Conservation (phyloP, 2,797 vertebrate species). For the Microchirus variegatus region DNA sequence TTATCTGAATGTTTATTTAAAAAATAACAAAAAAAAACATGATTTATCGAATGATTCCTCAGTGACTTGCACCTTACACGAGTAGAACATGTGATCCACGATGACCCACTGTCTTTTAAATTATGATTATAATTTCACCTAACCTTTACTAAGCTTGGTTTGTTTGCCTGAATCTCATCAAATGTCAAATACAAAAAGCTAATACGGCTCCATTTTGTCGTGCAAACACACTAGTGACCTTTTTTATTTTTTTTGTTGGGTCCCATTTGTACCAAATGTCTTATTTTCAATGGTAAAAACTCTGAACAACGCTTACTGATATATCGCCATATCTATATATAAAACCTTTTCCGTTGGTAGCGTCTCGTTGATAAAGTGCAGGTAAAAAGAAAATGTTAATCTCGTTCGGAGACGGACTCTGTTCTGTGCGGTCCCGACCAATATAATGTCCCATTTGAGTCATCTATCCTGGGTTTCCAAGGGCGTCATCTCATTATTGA, state of each 20-base stretch:
- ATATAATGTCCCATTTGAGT: conserved; percentile 68
- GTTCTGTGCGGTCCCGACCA: conserved; percentile 52
- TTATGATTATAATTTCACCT: background rate
- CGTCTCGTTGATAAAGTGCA: conserved; percentile 15
- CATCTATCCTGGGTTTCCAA: conserved; percentile 74
- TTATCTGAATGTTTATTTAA: no score
- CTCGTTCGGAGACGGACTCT: conserved; percentile 32
- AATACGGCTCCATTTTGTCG: no score
- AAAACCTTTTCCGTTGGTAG: background rate
- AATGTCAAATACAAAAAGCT: background rate
- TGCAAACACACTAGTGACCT: background rate
- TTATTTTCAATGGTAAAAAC: background rate
- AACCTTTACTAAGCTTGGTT: background rate
- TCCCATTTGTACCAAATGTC: background rate
- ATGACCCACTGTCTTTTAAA: background rate
- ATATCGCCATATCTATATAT: background rate
- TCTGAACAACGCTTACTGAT: background rate
- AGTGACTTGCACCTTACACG: no score
- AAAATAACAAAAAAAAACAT: no score
- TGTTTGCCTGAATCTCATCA: background rate
- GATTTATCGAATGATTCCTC: no score
- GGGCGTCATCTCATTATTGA: conserved; percentile 78
- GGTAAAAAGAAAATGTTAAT: conserved; percentile 35
- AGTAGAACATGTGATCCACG: no score
- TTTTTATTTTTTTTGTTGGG: background rate